A percentile compares a stretch with the other conserved stretches of the same genome.
These are phyloP conservation scores for Philereme transversata DNA, from an alignment of 2,888 invertebrate species.

Conservation along the genomic window DNA sequence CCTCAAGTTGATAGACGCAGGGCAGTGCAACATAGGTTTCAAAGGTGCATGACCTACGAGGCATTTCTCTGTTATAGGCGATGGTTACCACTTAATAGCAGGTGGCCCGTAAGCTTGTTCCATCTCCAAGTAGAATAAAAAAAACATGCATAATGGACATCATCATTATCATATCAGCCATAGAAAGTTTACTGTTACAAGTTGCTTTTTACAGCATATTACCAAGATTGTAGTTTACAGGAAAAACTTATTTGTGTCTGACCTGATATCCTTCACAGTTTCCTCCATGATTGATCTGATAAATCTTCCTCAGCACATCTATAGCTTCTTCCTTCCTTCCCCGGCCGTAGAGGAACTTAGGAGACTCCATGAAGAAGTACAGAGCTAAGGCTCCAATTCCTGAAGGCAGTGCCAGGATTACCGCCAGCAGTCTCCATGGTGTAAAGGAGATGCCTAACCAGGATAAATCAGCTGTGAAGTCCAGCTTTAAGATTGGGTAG, in stretches of 20 bases:
- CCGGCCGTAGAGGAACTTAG: constrained; percentile 88
- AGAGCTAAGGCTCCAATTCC: constrained; percentile 84
- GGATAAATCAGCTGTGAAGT: constrained; percentile 66
- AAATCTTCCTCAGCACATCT: constrained; percentile 65
- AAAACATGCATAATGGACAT: too few species aligned
- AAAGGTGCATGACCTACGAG: too few species aligned
- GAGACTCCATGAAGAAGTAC: constrained; percentile 88
- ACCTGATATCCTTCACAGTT: constrained; percentile 62
- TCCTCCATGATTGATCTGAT: constrained; percentile 59
- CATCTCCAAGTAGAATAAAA: too few species aligned
- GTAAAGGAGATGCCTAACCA: constrained; percentile 83
- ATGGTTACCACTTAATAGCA: too few species aligned
- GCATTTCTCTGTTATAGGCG: too few species aligned
- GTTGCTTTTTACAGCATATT: too few species aligned
- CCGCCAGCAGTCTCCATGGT: constrained; percentile 90
- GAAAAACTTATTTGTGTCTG: constrained; percentile 9
- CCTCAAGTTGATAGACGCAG: too few species aligned
- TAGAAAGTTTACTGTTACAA: too few species aligned
- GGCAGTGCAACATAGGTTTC: too few species aligned
- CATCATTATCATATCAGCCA: too few species aligned
- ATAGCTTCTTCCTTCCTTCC: constrained; percentile 86
- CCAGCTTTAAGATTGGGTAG: constrained; percentile 85
- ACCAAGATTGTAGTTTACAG: too few species aligned
- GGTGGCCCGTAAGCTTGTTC: too few species aligned
- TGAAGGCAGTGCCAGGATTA: constrained; percentile 69